Base-by-base conservation (phyloP, 1,140 invertebrate species). In the Drosophila funebris region DNA sequence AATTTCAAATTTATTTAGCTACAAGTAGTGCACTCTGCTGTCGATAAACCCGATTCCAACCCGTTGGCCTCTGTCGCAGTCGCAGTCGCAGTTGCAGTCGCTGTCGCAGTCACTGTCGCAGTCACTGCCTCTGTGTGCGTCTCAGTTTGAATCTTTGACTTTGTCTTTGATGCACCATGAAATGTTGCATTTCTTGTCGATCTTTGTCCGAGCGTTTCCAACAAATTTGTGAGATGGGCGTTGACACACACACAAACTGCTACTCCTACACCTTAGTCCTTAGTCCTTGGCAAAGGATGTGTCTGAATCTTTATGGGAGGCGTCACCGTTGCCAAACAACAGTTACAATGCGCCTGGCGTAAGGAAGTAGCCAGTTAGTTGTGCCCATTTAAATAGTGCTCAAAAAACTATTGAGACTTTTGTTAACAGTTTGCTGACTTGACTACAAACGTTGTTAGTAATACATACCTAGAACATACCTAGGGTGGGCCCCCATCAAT, bases 311-410 rank as follows among this genome's bases (percentile, higher is more conserved):
- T 33, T 20, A 36, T 11, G 27, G 33, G 54, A 44, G 67, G 46
- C 60, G 68, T 74, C 31, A 24, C 53, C 50, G 52, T 62, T 64
- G 50, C 41, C 52, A 50, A n/a, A 72, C 68, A 84, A 84, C 50
- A 27, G 70, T 13, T 27, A 87, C 68, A 85, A 84, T 78, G 76
- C 44, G 24, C 11, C 24, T 39, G 64, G 84, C 83, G 84, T 87
- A 87, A 87, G 83, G 83, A 87, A 87, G 83, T 87, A 89, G 83
- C 83, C 39, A 70, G 78, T 87, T 87, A 87, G 83, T 48, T 79
- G 71, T 89, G 83, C 62, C 70, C 70, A 82, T 78, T 85, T 82
- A 87, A 87, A 87, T 78, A 69, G 8, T 58, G 44, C 66, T 78
- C 57, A 6, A 14, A 14, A 4, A 46, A n/a, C 54, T 33, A 61